Conservation (phyloP, 1,140 invertebrate species). For the Heliconius hermathena region DNA sequence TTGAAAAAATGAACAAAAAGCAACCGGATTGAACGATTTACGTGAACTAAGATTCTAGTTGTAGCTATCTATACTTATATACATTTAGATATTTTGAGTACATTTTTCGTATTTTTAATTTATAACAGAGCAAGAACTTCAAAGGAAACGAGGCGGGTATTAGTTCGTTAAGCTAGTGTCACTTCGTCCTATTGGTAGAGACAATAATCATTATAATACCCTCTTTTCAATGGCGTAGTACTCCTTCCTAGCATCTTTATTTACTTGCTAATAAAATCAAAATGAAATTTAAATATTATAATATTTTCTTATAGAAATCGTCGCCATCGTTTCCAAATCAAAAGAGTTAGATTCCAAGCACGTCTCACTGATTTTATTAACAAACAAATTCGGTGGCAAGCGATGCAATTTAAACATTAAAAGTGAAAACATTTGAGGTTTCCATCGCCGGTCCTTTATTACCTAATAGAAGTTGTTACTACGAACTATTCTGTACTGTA, state of each 20-base stretch:
- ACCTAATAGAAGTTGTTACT: neutral
- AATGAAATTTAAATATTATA: neutral
- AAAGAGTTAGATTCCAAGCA: constrained; percentile 4
- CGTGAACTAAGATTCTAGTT: no score
- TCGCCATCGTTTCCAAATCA: neutral
- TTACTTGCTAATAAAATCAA: neutral
- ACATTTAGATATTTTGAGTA: neutral
- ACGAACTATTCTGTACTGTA: no score
- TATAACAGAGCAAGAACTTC: constrained; percentile 20
- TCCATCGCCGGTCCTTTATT: neutral
- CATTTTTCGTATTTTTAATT: constrained; percentile 37
- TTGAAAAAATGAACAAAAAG: no score
- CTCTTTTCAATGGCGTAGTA: neutral
- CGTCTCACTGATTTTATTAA: constrained; percentile 10
- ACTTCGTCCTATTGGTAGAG: neutral
- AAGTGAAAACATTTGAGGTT: constrained; percentile 4
- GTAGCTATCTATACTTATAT: no score
- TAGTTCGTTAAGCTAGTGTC: no score
- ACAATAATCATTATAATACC: neutral
- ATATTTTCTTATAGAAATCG: neutral
- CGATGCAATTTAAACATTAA: neutral
- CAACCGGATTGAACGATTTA: no score
- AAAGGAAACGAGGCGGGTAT: constrained; percentile 1
- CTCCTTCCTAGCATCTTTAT: neutral
- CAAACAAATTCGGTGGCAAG: constrained; percentile 13